Conservation (phyloP, 2,888 invertebrate species). For the Gasteruption jaculator region DNA sequence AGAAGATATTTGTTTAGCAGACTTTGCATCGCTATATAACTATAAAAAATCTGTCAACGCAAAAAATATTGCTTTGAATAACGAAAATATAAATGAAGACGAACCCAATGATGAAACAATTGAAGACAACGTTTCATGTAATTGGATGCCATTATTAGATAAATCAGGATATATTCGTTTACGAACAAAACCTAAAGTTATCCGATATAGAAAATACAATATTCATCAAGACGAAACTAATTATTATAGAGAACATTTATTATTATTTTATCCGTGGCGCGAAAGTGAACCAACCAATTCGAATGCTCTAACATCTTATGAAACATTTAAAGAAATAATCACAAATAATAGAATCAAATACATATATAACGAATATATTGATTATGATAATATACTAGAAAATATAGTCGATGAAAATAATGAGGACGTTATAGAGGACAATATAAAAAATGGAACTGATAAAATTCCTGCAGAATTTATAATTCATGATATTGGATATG, state of each 20-base stretch:
- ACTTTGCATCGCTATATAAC: conserved; percentile 13
- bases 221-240: conserved; percentile 10
- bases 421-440: conserved; percentile 1
- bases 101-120: conserved; percentile 3
- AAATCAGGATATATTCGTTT: conserved; percentile 11
- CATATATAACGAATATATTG: conserved; percentile 4
- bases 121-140: no score
- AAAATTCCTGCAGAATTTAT: conserved; percentile 2
- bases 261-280: conserved; percentile 15
- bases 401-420: conserved; percentile 9
- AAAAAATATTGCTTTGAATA: no score
- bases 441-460: conserved; percentile 3
- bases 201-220: conserved; percentile 14
- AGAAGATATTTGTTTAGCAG: conserved; percentile 15
- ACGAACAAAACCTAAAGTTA: conserved; percentile 9
- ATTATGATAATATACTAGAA: conserved; percentile 12
- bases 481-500: conserved; percentile 9
- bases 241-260: conserved; percentile 18
- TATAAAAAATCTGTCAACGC: conserved; percentile 5
- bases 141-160: no score
- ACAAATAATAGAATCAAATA: conserved; percentile 9
- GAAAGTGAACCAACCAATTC: conserved; percentile 11
- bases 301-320: conserved; percentile 3
- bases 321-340: conserved; percentile 6
- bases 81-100: conserved; percentile 4